These are phyloP conservation scores for Pandion haliaetus DNA, from an alignment of 2,113 vertebrate genomes.

Conservation along the genomic window DNA sequence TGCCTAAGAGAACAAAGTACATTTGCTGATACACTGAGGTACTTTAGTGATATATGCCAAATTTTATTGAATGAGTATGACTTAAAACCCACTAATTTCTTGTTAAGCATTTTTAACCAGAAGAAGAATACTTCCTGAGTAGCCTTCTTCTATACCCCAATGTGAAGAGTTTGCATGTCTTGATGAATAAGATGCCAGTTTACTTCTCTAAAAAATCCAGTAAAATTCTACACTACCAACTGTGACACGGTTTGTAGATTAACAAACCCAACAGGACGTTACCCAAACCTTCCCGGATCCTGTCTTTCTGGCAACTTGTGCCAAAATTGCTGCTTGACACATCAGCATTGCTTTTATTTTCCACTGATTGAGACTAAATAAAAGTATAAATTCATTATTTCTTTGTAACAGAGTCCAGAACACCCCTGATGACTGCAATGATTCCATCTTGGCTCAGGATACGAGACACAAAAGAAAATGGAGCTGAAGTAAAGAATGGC, in stretches of 20 bases:
- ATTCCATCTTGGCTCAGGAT: neutral
- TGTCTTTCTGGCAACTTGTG: neutral
- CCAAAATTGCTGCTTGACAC: neutral
- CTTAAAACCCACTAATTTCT: neutral
- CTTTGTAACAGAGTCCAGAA: slow-evolving; percentile 18
- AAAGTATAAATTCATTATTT: neutral
- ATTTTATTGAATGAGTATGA: neutral
- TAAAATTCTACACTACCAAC: neutral
- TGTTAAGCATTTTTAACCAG: neutral
- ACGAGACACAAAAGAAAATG: neutral
- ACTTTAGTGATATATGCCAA: neutral
- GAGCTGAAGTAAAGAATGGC: neutral
- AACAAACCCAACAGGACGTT: neutral
- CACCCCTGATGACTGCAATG: neutral
- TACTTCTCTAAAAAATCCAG: neutral
- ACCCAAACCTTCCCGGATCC: neutral
- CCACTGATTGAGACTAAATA: neutral
- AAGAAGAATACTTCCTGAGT: neutral
- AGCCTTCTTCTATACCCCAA: neutral
- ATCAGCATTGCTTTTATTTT: neutral
- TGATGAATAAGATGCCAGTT: neutral
- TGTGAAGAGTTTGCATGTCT: neutral
- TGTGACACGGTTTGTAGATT: neutral
- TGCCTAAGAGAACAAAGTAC: neutral
- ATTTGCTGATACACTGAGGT: neutral